Conservation (phyloP, 2,888 invertebrate species). For the Dinocampus coccinellae region DNA sequence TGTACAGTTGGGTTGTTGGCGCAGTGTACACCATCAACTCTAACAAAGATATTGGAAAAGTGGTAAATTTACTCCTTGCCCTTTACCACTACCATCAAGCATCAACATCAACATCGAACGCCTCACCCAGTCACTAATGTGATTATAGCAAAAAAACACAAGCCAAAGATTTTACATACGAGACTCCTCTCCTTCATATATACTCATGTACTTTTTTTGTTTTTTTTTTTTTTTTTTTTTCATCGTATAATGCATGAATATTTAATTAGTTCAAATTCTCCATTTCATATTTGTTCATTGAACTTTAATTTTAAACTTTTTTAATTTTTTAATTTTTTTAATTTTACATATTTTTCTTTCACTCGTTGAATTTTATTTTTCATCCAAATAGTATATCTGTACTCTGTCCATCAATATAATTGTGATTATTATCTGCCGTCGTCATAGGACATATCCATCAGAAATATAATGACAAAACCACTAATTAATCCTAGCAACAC, state of each 20-base stretch:
- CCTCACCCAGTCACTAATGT: slow-evolving; percentile 26
- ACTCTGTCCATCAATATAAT: background rate
- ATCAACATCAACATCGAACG: slow-evolving; percentile 8
- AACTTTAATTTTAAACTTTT: no score
- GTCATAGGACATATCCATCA: background rate
- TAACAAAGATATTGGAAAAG: background rate
- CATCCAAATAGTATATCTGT: background rate
- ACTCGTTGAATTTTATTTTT: background rate
- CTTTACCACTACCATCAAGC: background rate
- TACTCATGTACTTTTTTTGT: background rate
- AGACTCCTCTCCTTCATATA: slow-evolving; percentile 26
- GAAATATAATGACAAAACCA: slow-evolving; percentile 17
- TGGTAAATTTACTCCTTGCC: background rate
- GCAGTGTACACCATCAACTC: background rate
- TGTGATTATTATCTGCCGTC: slow-evolving; percentile 26
- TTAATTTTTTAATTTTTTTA: no score
- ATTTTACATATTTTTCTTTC: slow-evolving; percentile 11
- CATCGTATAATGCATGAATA: no score
- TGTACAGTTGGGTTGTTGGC: background rate
- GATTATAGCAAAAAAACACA: slow-evolving; percentile 31
- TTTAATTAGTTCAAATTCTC: no score
- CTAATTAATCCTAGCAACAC: background rate
- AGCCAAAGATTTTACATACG: slow-evolving; percentile 30
- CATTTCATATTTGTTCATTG: no score
- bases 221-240: no score